Conservation (phyloP, 1,140 invertebrate genomes). For the Lepidurus apus region DNA sequence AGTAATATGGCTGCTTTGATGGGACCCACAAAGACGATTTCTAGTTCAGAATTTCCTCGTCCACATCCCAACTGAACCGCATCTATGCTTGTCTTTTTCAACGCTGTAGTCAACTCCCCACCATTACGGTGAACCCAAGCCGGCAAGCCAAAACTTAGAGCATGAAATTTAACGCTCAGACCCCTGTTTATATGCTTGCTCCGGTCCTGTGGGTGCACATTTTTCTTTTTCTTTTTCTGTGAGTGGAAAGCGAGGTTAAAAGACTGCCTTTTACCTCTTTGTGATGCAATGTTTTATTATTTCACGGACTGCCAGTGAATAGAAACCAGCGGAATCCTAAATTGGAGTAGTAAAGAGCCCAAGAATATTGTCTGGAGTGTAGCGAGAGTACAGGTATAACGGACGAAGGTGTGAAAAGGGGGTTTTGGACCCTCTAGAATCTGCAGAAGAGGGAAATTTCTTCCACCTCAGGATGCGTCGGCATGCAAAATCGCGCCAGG, state of each 20-base stretch:
- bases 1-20: slow-evolving; percentile 22
- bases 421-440: neutral
- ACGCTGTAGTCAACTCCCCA: too few relatives aligned
- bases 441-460: neutral
- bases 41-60: too few relatives aligned
- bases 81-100: too few relatives aligned
- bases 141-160: too few relatives aligned
- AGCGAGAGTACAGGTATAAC: neutral
- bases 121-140: too few relatives aligned
- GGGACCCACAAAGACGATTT: neutral
- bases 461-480: neutral
- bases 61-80: too few relatives aligned
- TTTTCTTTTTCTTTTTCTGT: too few relatives aligned
- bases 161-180: too few relatives aligned
- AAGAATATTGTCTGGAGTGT: neutral
- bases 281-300: neutral
- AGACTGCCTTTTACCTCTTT: neutral
- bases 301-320: neutral
- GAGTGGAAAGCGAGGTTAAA: neutral
- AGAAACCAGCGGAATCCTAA: neutral
- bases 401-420: neutral
- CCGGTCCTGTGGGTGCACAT: too few relatives aligned
- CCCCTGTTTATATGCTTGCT: too few relatives aligned
- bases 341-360: neutral
- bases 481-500: slow-evolving; percentile 6